A percentile compares a stretch with the other conserved stretches of the same genome.
Conservation (phyloP, 2,113 vertebrate genomes). For the Sporophila hypoxantha region DNA sequence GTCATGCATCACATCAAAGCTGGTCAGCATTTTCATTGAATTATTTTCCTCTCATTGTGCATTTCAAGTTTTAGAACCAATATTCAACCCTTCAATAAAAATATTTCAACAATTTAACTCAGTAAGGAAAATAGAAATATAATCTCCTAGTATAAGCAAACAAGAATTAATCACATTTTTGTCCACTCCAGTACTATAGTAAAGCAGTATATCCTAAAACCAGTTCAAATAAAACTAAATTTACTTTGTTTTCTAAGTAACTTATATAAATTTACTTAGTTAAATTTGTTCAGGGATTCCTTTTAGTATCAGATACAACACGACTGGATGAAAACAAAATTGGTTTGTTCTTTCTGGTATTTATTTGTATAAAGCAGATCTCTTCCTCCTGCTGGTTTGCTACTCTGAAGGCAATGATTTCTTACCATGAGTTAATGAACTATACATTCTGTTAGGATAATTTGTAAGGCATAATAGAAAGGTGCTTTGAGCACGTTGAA, state of each 20-base stretch:
- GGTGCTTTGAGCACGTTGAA: neutral
- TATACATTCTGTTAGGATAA: neutral
- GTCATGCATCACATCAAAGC: neutral
- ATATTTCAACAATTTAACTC: neutral
- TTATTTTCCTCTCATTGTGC: neutral
- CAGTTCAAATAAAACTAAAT: neutral
- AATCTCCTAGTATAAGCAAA: neutral
- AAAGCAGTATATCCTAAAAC: neutral
- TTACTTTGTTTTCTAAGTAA: neutral
- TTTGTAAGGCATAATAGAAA: neutral
- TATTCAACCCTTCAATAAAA: neutral
- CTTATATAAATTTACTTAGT: neutral
- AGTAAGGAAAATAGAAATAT: neutral
- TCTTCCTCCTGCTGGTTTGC: neutral
- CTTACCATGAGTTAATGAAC: neutral
- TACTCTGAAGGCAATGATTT: neutral
- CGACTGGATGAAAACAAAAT: neutral
- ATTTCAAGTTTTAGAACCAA: neutral
- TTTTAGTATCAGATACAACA: neutral
- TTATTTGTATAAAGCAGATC: neutral
- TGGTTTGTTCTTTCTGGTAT: neutral
- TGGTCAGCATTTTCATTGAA: neutral
- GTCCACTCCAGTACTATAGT: neutral
- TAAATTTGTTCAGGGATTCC: neutral
- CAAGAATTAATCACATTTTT: neutral